phyloP scores from a whole-genome alignment of 2,888 invertebrate genomes.

The Pseudolycoriella hygida region DNA sequence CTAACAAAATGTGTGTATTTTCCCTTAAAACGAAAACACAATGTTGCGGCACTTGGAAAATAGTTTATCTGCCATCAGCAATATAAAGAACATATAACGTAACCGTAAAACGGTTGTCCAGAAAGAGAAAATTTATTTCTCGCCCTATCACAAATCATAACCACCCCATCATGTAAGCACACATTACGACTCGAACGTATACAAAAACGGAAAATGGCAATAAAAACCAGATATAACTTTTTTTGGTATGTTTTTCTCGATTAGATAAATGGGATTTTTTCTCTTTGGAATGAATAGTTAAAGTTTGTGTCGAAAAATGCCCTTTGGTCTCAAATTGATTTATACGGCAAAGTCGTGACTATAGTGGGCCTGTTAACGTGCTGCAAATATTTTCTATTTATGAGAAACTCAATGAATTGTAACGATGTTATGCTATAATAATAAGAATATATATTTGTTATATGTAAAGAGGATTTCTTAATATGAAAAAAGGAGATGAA shows the following conservation, averaged over 20 bases:
- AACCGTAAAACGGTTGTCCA: conserved; percentile 6
- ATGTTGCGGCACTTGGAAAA: background rate
- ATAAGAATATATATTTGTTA: background rate
- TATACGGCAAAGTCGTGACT: too few relatives aligned
- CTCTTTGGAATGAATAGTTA: background rate
- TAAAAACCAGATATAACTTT: conserved; percentile 7
- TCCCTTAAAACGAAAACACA: background rate
- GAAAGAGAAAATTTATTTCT: conserved; percentile 6
- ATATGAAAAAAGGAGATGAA: background rate
- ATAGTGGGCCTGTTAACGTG: too few relatives aligned
- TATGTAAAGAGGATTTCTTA: background rate
- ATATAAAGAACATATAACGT: conserved; percentile 1
- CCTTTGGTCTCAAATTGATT: background rate
- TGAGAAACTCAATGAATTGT: background rate
- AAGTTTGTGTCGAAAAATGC: background rate
- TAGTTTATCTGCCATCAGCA: conserved; percentile 1
- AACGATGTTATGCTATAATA: background rate
- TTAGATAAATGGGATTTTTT: conserved; percentile 7
- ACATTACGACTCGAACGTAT: too few relatives aligned
- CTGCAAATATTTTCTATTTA: too few relatives aligned
- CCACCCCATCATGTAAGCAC: conserved; percentile 9
- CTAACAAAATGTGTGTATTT: background rate
- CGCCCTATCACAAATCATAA: conserved; percentile 8
- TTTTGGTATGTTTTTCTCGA: conserved; percentile 6
- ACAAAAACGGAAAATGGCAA: conserved; percentile 6